Conservation (phyloP, 64 coral and sea anemone species). For the Montipora cactus region DNA sequence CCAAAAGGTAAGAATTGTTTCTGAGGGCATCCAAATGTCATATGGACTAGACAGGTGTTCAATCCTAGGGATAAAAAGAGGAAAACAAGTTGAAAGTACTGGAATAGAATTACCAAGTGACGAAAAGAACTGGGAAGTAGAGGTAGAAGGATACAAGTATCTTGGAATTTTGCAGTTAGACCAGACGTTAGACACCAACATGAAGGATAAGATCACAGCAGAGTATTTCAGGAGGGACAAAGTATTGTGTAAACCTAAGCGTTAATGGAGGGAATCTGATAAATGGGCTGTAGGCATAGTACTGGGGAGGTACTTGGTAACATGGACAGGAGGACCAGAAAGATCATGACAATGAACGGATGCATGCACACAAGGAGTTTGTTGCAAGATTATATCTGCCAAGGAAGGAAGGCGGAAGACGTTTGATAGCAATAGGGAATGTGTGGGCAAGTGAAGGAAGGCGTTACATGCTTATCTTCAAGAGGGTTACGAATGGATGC, state of each 20-base stretch:
- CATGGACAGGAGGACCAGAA: not conserved
- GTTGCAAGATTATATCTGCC: not conserved
- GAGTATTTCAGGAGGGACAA: not conserved
- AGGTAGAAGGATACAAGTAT: not conserved
- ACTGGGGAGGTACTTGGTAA: not conserved
- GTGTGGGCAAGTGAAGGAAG: too few relatives aligned
- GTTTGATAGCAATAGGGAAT: too few relatives aligned
- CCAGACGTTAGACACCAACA: not conserved
- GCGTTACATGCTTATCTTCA: not conserved
- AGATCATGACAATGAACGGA: not conserved
- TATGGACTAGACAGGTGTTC: not conserved
- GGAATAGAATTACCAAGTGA: not conserved
- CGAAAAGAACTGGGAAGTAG: not conserved
- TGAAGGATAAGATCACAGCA: not conserved
- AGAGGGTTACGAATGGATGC: not conserved
- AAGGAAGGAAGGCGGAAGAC: not conserved
- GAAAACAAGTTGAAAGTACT: not conserved
- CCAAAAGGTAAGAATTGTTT: not conserved
- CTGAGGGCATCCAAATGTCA: not conserved
- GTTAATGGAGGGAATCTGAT: not conserved
- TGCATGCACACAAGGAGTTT: not conserved
- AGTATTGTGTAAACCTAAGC: not conserved
- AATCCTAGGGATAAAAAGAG: not conserved
- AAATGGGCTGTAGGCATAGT: not conserved
- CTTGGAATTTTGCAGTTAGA: not conserved